These are phyloP conservation scores for Gallinago undulata DNA, from an alignment of 2,113 vertebrate species.

Conservation along the genomic window DNA sequence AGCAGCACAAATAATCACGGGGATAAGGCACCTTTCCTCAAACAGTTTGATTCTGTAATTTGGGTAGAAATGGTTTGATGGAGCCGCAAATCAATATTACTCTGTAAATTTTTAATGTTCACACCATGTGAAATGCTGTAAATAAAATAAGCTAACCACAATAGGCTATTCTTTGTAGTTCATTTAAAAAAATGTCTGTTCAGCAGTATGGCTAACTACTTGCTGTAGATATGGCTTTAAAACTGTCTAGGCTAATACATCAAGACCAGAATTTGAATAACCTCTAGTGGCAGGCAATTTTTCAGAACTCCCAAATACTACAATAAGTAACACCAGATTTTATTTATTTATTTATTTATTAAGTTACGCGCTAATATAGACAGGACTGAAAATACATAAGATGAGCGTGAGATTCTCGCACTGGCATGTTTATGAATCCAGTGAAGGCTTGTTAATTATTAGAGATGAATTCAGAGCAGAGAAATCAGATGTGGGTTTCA, in stretches of 20 bases:
- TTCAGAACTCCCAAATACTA: constrained; percentile 73
- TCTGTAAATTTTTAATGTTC: constrained; percentile 75
- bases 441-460: not conserved
- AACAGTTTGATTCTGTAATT: not conserved
- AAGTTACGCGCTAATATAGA: not conserved
- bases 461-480: not conserved
- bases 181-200: constrained; percentile 77
- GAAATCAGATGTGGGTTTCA: not conserved
- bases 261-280: constrained; percentile 78
- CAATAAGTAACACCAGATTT: constrained; percentile 17
- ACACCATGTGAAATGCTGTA: constrained; percentile 65
- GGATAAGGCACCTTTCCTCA: constrained; percentile 25
- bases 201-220: constrained; percentile 79
- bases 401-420: not conserved
- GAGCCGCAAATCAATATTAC: constrained; percentile 68
- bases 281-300: constrained; percentile 78
- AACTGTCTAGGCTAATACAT: constrained; percentile 81
- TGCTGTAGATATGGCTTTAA: constrained; percentile 75
- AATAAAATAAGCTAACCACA: constrained; percentile 70
- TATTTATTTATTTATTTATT: not conserved
- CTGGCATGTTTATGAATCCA: not conserved
- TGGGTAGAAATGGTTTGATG: constrained; percentile 39
- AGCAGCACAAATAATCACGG: not conserved
- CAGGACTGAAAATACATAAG: not conserved
- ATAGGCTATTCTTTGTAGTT: constrained; percentile 71